These are phyloP conservation scores for Arremon aurantiirostris DNA, from an alignment of 2,797 vertebrate species.

Conservation along the genomic window DNA sequence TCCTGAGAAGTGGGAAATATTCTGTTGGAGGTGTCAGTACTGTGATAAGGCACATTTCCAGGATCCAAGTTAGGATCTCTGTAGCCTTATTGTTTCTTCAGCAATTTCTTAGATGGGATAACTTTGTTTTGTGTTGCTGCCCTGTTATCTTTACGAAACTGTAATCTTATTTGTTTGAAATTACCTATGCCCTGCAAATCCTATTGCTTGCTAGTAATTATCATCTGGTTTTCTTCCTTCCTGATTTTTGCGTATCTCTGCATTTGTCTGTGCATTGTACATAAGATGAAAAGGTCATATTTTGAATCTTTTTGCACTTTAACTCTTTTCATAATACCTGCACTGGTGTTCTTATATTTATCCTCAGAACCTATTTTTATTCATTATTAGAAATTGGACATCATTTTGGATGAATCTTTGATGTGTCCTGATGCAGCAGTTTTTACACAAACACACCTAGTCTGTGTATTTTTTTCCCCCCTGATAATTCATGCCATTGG, in stretches of 20 bases:
- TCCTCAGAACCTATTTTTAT: not conserved
- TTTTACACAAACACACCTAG: not conserved
- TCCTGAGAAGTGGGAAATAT: not conserved
- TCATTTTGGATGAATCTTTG: not conserved
- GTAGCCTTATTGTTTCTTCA: not conserved
- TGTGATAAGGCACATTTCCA: not conserved
- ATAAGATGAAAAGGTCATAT: not conserved
- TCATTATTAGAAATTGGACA: not conserved
- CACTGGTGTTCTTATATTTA: not conserved
- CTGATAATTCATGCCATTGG: not conserved
- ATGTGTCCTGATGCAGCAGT: not conserved
- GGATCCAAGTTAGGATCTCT: not conserved
- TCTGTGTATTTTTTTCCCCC: not conserved
- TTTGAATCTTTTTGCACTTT: not conserved
- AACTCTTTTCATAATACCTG: not conserved
- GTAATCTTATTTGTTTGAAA: not conserved
- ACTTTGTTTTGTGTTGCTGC: not conserved
- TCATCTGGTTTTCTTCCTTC: not conserved
- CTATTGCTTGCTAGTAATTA: not conserved
- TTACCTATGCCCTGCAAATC: not conserved
- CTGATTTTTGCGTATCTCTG: not conserved
- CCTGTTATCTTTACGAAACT: not conserved
- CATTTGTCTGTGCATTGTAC: not conserved
- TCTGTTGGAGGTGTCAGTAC: not conserved
- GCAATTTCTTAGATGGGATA: not conserved